phyloP scores from a whole-genome alignment of 1,140 invertebrate species.

The Pogonognathellus flavescens region DNA sequence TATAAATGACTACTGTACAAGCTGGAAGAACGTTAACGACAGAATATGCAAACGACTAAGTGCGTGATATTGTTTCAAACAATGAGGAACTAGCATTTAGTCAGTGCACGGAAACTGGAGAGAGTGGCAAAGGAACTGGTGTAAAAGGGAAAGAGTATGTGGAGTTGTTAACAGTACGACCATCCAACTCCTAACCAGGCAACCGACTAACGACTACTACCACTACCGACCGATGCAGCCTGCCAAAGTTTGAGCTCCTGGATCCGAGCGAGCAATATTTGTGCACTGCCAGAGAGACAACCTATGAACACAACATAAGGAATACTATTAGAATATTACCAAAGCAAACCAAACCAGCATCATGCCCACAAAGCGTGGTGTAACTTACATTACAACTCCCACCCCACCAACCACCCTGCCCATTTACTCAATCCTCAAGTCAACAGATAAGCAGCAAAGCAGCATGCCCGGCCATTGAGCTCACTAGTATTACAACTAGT shows the following conservation, averaged over 20 bases:
- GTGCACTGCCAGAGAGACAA: conserved; percentile 27
- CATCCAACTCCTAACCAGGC: conserved; percentile 41
- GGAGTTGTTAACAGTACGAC: neutral
- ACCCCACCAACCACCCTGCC: conserved; percentile 48
- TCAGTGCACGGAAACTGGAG: neutral
- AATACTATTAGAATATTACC: conserved; percentile 31
- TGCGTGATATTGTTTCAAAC: neutral
- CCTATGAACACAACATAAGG: conserved; percentile 36
- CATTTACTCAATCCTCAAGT: conserved; percentile 47
- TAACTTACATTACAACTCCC: conserved; percentile 41
- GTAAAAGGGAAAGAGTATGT: neutral
- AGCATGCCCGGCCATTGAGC: conserved; percentile 60
- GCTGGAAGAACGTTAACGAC: neutral
- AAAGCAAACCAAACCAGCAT: conserved; percentile 30
- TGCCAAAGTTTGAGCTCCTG: conserved; percentile 52
- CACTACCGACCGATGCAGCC: conserved; percentile 12
- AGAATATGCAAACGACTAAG: conserved; percentile 14
- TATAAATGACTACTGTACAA: neutral
- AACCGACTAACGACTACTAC: conserved; percentile 54
- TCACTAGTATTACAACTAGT: conserved; percentile 33
- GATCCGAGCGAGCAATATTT: conserved; percentile 45
- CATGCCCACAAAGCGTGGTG: conserved; percentile 53
- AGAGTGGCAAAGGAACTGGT: neutral
- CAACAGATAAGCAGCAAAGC: conserved; percentile 48
- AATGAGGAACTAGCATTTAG: neutral